Base-by-base conservation (phyloP, 2,888 invertebrate genomes). In the Dastarcus helophoroides region DNA sequence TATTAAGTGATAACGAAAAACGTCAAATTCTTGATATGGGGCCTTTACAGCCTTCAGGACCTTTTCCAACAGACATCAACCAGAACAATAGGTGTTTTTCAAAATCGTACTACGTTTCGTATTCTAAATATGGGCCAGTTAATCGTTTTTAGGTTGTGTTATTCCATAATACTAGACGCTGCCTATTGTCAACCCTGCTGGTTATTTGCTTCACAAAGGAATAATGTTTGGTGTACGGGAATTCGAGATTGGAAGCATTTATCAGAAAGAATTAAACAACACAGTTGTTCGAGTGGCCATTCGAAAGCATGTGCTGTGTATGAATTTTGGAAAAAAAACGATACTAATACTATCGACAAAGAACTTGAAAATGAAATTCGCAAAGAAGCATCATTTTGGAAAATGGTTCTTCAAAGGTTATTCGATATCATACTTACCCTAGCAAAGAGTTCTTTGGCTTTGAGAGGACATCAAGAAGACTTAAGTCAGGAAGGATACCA, bases 121-220 rank as follows among this genome's bases (percentile, higher is more conserved):
- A 6, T 27, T 27, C 9, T 27, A 27, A 27, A 4, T 27, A 27
- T 16, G 27, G 27, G 10, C 27, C 27, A 27, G 27, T 27, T 27
- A 14, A 27, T 27, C 27, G 27, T 15, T 27, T 15, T 27, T 46
- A n/a, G 41, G 42, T 27, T 46, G 15, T 41, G 40, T 29, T 42
- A 43, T 29, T 45, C 42, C 11, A 30, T 26, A 24, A 32, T 38
- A 29, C 31, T 45, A 16, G 39, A 41, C 31, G 38, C 33, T 33
- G 40, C 34, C 24, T 44, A 43, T 21, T 44, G 40, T 31, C 31
- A 42, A 35, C 35, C 42, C 14, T 41, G 44, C 33, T 26, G 26
- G 12, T 11, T 26, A 26, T 26, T 25, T 37, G 12, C 33, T 38
- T 22, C 19, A 7, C 22, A 14, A 26, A 26, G 4, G 26, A 26